Conservation (phyloP, 2,797 vertebrate species). For the Characodon lateralis region DNA sequence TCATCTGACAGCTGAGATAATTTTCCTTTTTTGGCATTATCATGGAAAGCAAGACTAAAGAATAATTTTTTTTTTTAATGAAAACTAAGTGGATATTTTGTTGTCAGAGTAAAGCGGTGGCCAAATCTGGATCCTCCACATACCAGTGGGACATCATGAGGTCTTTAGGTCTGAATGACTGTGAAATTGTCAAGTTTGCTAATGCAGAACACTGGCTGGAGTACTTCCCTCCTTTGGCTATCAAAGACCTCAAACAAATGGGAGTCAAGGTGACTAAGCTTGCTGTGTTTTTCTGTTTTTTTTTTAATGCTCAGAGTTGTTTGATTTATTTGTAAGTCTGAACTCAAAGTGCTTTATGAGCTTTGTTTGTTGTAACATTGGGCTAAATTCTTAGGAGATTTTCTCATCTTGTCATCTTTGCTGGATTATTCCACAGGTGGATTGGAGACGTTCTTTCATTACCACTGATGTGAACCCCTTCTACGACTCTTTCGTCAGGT, state of each 20-base stretch:
- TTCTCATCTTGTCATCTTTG: neutral
- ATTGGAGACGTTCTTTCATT: constrained; percentile 97
- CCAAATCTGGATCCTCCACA: constrained; percentile 88
- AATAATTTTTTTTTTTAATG: neutral
- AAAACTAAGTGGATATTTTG: neutral
- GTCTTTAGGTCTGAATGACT: constrained; percentile 88
- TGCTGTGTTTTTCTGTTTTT: neutral
- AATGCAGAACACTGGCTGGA: constrained; percentile 95
- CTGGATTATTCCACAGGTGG: constrained; percentile 80
- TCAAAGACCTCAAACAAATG: constrained; percentile 92
- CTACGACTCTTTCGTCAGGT: constrained; percentile 96
- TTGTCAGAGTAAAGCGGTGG: constrained; percentile 92
- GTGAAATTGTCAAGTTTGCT: constrained; percentile 89
- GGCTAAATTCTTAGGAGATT: neutral
- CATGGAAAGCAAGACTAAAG: neutral
- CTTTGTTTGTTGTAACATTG: neutral
- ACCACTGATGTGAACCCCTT: constrained; percentile 97
- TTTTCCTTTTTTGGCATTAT: neutral
- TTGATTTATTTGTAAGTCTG: neutral
- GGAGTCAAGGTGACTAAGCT: constrained; percentile 88
- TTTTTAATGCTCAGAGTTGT: neutral
- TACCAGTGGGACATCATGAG: constrained; percentile 98
- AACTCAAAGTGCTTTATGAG: neutral
- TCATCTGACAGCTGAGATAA: neutral
- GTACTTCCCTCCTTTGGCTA: constrained; percentile 92